Base-by-base conservation (phyloP, 2,797 vertebrate species). In the Vespertilio murinus region DNA sequence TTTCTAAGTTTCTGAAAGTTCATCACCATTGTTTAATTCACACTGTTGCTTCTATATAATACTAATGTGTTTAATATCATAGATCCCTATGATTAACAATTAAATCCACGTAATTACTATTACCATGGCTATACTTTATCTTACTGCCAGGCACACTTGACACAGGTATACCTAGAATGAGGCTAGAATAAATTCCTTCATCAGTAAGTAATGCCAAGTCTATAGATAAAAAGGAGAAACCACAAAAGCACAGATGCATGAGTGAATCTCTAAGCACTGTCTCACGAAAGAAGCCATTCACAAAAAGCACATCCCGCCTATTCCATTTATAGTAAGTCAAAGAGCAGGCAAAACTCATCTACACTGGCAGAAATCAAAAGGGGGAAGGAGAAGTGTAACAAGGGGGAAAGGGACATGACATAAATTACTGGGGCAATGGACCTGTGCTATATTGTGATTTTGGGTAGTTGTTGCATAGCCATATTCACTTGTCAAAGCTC, bases 231-330 rank as follows among this genome's bases (percentile, higher is more conserved):
- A 38, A 52, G 40, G 7, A 89, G 54, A 20, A 64, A 20, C 47
- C 33, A 30, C 3, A n/a, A 16, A 18, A 49, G 87, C 70, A 40
- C 5, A 4, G 42, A 17, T 2, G 13, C 47, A 25, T 0, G 6
- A 47, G 1, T 4, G 1, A 25, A 8, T 6, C 28, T 25, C 59
- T 7, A 28, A n/a, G 17, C 20, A 3, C 12, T 7, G 12, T 2
- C 1, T 1, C 28, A 1, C 23, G 1, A 11, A 49, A 88, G 42
- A 23, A 23, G 74, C 67, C 38, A 38, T 4, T 20, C 56, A 59
- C 11, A 14, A 30, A 47, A n/a, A 59, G 81, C 12, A 20, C 10
- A 1, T 0, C 35, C 52, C 0, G 4, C 8, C 23, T 1, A 17
- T 20, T 5, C 45, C 52, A n/a, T 28, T 28, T 12, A 47, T 1